A percentile compares a stretch with the other conserved stretches of the same genome.
Evolutionary conservation across 2,113 vertebrate genomes (phyloP).

Genomic region (Cyphomyrus plagiostoma): DNA sequence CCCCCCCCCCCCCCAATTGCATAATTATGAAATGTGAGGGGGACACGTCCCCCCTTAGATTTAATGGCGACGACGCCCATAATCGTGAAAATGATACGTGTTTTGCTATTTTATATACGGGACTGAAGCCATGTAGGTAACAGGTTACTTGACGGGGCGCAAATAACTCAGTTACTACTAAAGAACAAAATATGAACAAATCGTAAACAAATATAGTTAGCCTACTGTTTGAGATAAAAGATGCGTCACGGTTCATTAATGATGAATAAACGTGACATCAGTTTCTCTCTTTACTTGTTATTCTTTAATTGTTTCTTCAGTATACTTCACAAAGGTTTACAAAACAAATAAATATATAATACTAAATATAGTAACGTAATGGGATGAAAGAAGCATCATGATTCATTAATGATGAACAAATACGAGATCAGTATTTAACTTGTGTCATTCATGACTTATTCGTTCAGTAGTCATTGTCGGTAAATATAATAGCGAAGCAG

Average conservation of each 20-base stretch:
- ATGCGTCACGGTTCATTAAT: not conserved
- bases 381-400: too few species aligned
- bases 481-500: not conserved
- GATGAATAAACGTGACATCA: not conserved
- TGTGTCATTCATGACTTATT: too few species aligned
- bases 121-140: not conserved
- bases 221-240: not conserved
- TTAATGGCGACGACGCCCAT: too few species aligned
- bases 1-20: too few species aligned
- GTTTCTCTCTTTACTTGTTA: not conserved
- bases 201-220: not conserved
- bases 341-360: too few species aligned
- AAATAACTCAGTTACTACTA: not conserved
- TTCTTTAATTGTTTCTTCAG: not conserved
- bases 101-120: not conserved
- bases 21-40: too few species aligned
- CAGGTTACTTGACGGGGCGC: not conserved
- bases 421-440: too few species aligned
- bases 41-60: too few species aligned
- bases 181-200: not conserved
- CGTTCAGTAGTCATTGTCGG: too few species aligned
- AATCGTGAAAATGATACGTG: not conserved
- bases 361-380: too few species aligned
- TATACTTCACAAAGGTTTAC: too few species aligned
- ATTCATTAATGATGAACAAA: too few species aligned